Evolutionary conservation across 2,888 invertebrate species (phyloP).

Genomic region (Nomada ferruginata): DNA sequence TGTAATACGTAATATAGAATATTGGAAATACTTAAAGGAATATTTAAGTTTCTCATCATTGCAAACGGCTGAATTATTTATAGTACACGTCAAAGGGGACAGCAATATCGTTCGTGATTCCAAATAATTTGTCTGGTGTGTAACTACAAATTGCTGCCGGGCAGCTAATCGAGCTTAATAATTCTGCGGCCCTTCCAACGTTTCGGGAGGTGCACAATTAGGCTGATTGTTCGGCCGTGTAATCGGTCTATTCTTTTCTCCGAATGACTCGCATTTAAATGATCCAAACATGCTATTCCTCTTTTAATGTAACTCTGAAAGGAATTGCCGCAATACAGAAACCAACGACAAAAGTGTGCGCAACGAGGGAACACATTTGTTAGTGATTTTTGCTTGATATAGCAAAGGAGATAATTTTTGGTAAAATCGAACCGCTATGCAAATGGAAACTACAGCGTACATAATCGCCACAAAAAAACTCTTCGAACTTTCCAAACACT

Average conservation of each 20-base stretch:
- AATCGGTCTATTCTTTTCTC: conserved; percentile 23
- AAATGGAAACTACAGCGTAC: too few species aligned
- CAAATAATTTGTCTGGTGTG: conserved; percentile 46
- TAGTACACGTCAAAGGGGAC: background rate
- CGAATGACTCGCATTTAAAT: conserved; percentile 1
- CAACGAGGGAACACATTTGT: background rate
- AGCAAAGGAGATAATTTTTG: too few species aligned
- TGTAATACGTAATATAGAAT: too few species aligned
- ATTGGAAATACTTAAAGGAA: background rate
- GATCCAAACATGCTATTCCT: background rate
- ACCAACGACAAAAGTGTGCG: background rate
- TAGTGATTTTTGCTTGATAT: background rate
- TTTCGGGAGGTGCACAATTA: conserved; percentile 34
- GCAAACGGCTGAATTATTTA: background rate
- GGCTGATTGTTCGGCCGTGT: conserved; percentile 16
- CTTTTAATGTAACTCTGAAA: background rate
- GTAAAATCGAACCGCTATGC: too few species aligned
- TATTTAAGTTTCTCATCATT: background rate
- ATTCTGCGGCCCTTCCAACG: conserved; percentile 25
- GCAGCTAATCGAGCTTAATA: conserved; percentile 32
- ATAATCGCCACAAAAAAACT: too few species aligned
- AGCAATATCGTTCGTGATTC: conserved; percentile 43
- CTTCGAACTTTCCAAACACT: too few species aligned
- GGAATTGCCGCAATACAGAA: background rate
- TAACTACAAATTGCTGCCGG: conserved; percentile 24